phyloP scores from a whole-genome alignment of 2,888 invertebrate species.

The Polia nebulosa region DNA sequence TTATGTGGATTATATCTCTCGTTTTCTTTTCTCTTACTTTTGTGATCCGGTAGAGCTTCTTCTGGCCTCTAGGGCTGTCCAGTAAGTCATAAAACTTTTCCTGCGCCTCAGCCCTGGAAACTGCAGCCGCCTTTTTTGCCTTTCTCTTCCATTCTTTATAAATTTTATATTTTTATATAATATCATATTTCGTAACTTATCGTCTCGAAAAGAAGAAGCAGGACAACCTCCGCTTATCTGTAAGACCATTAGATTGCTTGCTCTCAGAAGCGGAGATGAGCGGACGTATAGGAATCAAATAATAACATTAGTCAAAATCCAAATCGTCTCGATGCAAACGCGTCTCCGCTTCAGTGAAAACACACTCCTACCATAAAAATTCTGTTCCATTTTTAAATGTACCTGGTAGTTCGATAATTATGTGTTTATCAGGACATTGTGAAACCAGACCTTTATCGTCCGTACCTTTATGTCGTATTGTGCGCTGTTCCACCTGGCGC shows the following conservation, averaged over 20 bases:
- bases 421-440: slow-evolving; percentile 13
- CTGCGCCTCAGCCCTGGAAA: too few species aligned
- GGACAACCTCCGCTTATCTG: not conserved
- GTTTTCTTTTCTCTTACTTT: too few species aligned
- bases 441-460: slow-evolving; percentile 27
- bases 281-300: not conserved
- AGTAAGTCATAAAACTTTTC: too few species aligned
- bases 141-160: too few species aligned
- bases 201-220: too few species aligned
- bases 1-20: too few species aligned
- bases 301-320: not conserved
- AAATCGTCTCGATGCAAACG: not conserved
- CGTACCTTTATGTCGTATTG: slow-evolving; percentile 44
- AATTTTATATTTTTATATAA: too few species aligned
- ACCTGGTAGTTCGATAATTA: not conserved
- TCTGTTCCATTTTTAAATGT: not conserved
- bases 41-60: too few species aligned
- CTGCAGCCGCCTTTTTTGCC: too few species aligned
- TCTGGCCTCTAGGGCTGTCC: too few species aligned
- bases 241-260: not conserved
- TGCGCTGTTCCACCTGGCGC: slow-evolving; percentile 7
- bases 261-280: not conserved
- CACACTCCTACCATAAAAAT: too few species aligned
- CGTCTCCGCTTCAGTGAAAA: not conserved
- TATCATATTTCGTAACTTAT: too few species aligned